Evolutionary conservation across 2,113 vertebrate species (phyloP), one percentile per base, ranked within the genome.

Genomic region (Lepus europaeus): DNA sequence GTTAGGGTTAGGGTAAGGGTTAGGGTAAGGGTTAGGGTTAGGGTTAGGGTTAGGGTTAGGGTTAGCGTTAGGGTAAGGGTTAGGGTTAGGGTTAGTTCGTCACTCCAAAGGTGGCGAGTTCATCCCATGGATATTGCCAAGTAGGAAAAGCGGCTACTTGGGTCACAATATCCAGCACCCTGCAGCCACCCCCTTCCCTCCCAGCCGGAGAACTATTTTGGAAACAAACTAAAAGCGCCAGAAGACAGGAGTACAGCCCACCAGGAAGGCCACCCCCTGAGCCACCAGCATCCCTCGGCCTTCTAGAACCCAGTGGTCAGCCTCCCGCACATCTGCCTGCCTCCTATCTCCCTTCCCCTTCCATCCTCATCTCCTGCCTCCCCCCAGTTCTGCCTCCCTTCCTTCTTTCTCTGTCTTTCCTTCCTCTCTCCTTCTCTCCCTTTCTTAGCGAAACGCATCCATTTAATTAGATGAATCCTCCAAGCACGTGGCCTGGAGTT

Each of bases 401-500:
- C 25, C 4, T 2, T 27, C 16, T 0, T 16, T 51, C 51, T 14
- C 19, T 45, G 27, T 22, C 16, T 76, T 31, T 49, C 72, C 22
- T 4, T 25, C 82, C 22, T 69, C 19, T 78, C 19, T 23, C 53
- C 36, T 95, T 94, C 96, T 97, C 97, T 97, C 97, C 96, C 96
- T 97, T 97, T 98, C 98, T 98, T 98, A 98, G 97, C 97, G 98
- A 98, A 98, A 98, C 98, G 98, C 98, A 98, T 98, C 98, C 97
- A 96, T 98, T 98, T 98, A 98, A 98, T 99, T 98, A 98, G 98
- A 98, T 98, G 98, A 98, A 98, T 98, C 98, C 98, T 97, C 97
- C 74, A 87, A 98, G 98, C 98, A 98, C 97, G 97, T 98, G 98
- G 98, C 98, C 98, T 90, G 53, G 98, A 98, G 98, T 98, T 98